Evolutionary conservation across 2,888 invertebrate species (phyloP).

Genomic region (Mythimna lalbum): DNA sequence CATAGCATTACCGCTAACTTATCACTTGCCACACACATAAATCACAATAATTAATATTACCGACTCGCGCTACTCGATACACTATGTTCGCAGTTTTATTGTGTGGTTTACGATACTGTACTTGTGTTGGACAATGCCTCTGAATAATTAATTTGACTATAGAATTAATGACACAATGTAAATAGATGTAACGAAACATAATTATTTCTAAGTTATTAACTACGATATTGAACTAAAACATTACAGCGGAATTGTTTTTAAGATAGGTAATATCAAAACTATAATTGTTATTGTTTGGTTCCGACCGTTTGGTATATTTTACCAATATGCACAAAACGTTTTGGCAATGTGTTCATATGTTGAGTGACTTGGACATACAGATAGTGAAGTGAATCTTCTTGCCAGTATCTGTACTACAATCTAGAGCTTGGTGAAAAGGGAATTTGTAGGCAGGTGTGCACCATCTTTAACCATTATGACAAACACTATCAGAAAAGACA

Average conservation of each 20-base stretch:
- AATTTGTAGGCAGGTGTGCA: no score
- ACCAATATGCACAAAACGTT: no score
- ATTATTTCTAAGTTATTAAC: neutral
- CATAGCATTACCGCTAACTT: constrained; percentile 38
- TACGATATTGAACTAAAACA: neutral
- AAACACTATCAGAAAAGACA: no score
- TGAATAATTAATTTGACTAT: constrained; percentile 5
- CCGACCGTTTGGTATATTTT: no score
- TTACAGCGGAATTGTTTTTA: neutral
- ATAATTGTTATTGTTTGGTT: neutral
- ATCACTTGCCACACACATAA: constrained; percentile 37
- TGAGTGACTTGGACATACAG: no score
- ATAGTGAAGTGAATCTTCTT: no score
- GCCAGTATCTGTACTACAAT: no score
- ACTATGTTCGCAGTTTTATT: constrained; percentile 10
- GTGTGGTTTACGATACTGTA: constrained; percentile 18
- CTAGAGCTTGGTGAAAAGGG: no score
- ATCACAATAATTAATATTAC: constrained; percentile 45
- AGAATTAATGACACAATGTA: neutral
- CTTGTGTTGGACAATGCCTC: constrained; percentile 3
- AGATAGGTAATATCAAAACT: neutral
- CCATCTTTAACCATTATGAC: no score
- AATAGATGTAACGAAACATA: neutral
- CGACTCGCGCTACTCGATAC: constrained; percentile 4
- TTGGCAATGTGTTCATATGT: no score